phyloP scores from a whole-genome alignment of 2,113 vertebrate species.

The Neopipo cinnamomea region DNA sequence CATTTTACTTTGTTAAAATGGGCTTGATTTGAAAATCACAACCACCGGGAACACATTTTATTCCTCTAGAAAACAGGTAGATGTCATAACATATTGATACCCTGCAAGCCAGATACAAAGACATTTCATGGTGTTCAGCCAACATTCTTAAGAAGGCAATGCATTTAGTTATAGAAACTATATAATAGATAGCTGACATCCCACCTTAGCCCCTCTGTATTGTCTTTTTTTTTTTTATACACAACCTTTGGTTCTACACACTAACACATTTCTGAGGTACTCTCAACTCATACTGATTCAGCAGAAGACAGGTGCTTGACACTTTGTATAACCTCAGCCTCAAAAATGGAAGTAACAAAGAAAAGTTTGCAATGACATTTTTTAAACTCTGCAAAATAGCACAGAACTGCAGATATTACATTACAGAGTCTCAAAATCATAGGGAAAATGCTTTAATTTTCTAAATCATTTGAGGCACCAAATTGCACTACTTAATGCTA shows the following conservation, averaged over 20 bases:
- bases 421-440: neutral
- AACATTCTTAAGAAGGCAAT: neutral
- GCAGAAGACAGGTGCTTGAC: neutral
- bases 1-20: neutral
- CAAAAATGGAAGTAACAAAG: neutral
- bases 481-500: conserved; percentile 15
- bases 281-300: neutral
- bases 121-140: neutral
- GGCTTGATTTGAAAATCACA: neutral
- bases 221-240: neutral
- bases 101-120: neutral
- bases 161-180: neutral
- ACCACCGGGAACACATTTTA: neutral
- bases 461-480: neutral
- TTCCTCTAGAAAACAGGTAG: neutral
- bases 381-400: neutral
- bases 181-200: neutral
- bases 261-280: neutral
- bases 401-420: neutral
- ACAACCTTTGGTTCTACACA: neutral
- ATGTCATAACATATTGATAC: neutral
- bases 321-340: neutral
- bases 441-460: neutral
- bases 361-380: neutral
- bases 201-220: neutral